Conservation (phyloP, 1,140 invertebrate genomes). For the Matsumurasca onukii region DNA sequence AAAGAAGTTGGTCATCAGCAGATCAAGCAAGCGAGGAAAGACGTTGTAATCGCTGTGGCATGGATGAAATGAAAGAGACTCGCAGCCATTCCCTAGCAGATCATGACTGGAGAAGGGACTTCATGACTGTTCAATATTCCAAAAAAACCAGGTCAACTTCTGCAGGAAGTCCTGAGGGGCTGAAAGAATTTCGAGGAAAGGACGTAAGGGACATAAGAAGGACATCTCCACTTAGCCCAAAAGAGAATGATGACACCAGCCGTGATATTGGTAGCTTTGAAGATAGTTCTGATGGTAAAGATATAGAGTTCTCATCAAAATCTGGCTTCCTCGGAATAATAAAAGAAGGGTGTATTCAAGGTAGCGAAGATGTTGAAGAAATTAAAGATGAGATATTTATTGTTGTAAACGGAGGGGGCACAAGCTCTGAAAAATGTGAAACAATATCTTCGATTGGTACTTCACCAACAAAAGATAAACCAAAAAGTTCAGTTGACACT, state of each 20-base stretch:
- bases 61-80: conserved; percentile 29
- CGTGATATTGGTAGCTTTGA: conserved; percentile 22
- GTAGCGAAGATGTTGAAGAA: conserved; percentile 23
- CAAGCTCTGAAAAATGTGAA: neutral
- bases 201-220: conserved; percentile 20
- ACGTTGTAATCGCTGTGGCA: conserved; percentile 3
- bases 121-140: conserved; percentile 24
- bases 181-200: conserved; percentile 28
- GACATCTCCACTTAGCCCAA: conserved; percentile 29
- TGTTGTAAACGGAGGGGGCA: conserved; percentile 22
- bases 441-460: neutral
- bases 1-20: conserved; percentile 37
- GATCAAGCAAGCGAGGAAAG: conserved; percentile 35
- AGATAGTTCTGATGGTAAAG: conserved; percentile 21
- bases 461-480: neutral
- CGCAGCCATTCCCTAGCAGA: conserved; percentile 28
- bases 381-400: conserved; percentile 28
- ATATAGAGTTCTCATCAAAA: conserved; percentile 17
- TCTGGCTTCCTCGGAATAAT: conserved; percentile 23
- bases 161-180: conserved; percentile 32
- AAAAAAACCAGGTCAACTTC: conserved; percentile 28
- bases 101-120: conserved; percentile 31
- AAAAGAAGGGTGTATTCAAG: conserved; percentile 32
- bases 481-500: conserved; percentile 15
- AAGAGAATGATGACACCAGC: conserved; percentile 25